Evolutionary conservation across 2,113 vertebrate genomes (phyloP), one percentile per base, ranked within the genome.

Genomic region (Hirundichthys speculiger): DNA sequence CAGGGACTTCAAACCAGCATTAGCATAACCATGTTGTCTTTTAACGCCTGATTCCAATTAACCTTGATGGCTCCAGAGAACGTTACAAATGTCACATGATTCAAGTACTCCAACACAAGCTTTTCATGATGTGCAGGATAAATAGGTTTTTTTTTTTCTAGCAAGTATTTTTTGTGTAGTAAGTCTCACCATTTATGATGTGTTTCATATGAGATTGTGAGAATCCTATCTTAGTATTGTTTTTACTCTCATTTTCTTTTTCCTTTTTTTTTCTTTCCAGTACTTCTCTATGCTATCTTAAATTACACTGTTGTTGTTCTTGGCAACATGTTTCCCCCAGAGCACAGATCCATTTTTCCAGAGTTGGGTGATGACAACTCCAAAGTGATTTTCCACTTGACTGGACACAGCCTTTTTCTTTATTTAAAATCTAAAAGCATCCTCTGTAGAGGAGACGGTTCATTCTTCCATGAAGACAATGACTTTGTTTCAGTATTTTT

Each of bases 11-110:
- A 86, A 75, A 83, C 65, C 58, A 47, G 68, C 64, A 90, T 90
- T 91, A 88, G 85, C 90, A 89, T 89, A 89, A 87, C 86, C 77
- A 50, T 82, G 83, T 80, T 88, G 85, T 79, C 86, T 86, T 82
- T 87, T 85, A 83, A 81, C 40, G 64, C 76, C 70, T 78, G 72
- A 85, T 75, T 85, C 84, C 77, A 89, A 91, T 91, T 88, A 90
- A 89, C 87, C 87, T 85, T 75, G 64, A 79, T 75, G 79, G 57
- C 81, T 77, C 73, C 3, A 47, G 69, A 79, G 84, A 74, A 56
- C 1, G 18, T 45, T 62, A 69, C 56, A 84, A 89, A 86, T 85
- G 84, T 79, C 51, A 66, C 79, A 69, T 75, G 58, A 18, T 68
- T 66, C 40, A 72, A 70, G 5, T 39, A 13, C 0, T 2, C 24